A percentile compares a stretch with the other conserved stretches of the same genome.
phyloP scores from a whole-genome alignment of 2,797 vertebrate genomes.

The Hozukius guyotensis region DNA sequence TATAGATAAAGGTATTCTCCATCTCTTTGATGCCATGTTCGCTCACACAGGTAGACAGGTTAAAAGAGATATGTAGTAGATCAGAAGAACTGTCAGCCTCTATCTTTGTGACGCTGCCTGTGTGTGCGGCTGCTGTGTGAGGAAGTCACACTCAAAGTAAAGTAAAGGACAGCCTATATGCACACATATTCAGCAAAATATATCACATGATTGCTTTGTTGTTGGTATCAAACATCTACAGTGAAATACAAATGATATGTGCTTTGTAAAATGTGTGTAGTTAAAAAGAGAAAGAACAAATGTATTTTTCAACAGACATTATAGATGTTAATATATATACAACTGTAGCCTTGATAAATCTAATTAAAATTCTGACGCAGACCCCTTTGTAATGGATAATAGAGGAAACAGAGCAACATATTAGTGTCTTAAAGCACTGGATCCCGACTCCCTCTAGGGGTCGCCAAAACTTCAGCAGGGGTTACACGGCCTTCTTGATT shows the following conservation, averaged over 20 bases:
- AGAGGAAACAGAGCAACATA: not conserved
- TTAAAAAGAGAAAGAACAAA: not conserved
- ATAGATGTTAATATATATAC: not conserved
- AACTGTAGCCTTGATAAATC: not conserved
- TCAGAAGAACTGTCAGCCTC: constrained; percentile 48
- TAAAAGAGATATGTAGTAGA: constrained; percentile 55
- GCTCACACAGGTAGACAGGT: constrained; percentile 57
- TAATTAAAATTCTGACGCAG: not conserved
- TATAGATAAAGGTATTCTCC: constrained; percentile 54
- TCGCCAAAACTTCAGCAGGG: too few species aligned
- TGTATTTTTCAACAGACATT: not conserved
- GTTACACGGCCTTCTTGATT: too few species aligned
- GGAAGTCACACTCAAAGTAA: constrained; percentile 12
- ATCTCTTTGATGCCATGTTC: constrained; percentile 48
- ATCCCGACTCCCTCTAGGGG: too few species aligned
- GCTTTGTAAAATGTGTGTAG: not conserved
- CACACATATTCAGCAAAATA: not conserved
- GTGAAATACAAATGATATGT: not conserved
- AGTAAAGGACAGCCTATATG: not conserved
- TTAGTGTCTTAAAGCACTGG: not conserved
- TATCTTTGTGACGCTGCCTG: constrained; percentile 33
- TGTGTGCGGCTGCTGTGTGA: not conserved
- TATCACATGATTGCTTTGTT: constrained; percentile 6
- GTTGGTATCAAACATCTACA: constrained; percentile 3
- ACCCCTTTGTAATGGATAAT: not conserved